Evolutionary conservation across 2,888 invertebrate genomes (phyloP).

Genomic region (Eremobia ochroleuca): DNA sequence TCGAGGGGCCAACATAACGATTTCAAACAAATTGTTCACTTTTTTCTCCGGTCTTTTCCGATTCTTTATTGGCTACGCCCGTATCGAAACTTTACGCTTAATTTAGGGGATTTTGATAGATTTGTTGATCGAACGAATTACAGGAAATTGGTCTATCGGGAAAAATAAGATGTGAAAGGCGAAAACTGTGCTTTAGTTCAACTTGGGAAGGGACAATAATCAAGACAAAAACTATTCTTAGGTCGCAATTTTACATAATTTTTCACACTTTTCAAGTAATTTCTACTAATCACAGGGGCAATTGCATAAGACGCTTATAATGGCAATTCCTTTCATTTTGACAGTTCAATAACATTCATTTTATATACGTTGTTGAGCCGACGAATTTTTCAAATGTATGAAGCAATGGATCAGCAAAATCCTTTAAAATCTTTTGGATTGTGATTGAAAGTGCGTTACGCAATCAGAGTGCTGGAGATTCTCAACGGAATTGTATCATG

Average conservation of each 20-base stretch:
- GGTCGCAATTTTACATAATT: not conserved
- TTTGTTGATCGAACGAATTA: slow-evolving; percentile 41
- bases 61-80: slow-evolving; percentile 42
- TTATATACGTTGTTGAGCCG: not conserved
- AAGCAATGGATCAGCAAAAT: not conserved
- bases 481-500: slow-evolving; percentile 11
- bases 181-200: not conserved
- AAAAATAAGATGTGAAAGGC: not conserved
- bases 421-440: not conserved
- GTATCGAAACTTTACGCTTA: slow-evolving; percentile 43
- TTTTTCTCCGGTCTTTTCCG: slow-evolving; percentile 19
- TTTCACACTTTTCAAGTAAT: not conserved
- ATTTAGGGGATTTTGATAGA: slow-evolving; percentile 34
- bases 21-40: slow-evolving; percentile 29
- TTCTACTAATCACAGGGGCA: not conserved
- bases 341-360: not conserved
- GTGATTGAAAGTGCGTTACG: not conserved
- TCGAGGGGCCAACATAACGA: slow-evolving; percentile 42
- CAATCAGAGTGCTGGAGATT: not conserved
- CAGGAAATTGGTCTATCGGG: not conserved
- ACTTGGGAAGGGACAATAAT: not conserved
- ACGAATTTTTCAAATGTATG: not conserved
- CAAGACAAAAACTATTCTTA: no score
- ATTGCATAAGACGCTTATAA: not conserved
- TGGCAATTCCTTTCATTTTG: not conserved